phyloP scores from a whole-genome alignment of 2,888 invertebrate species.

The Zhuqinia jingwanae region DNA sequence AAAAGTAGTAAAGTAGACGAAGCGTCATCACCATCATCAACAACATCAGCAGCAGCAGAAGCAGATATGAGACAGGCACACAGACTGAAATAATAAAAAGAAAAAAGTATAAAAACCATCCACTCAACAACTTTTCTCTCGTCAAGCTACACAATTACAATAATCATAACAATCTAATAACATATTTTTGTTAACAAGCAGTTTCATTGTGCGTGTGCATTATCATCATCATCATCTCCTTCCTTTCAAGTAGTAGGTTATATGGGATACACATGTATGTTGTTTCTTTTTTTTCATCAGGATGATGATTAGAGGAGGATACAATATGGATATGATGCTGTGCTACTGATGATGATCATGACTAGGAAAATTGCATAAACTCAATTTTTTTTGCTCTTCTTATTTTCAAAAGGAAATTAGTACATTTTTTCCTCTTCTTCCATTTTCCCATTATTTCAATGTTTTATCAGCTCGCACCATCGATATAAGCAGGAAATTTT shows the following conservation, averaged over 20 bases:
- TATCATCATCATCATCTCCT: slow-evolving; percentile 5
- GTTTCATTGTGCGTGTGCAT: slow-evolving; percentile 27
- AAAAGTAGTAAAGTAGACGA: neutral
- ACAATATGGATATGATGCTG: no score
- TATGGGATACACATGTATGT: no score
- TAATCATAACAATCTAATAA: slow-evolving; percentile 40
- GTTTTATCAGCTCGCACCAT: no score
- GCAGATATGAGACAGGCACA: neutral
- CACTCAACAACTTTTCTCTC: slow-evolving; percentile 37
- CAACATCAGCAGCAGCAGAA: neutral
- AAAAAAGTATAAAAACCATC: neutral
- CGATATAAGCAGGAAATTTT: no score
- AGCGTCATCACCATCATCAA: neutral
- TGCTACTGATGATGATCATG: neutral
- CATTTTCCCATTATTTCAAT: no score
- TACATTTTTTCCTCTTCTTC: neutral
- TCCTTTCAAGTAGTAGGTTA: no score
- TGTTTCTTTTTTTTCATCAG: neutral
- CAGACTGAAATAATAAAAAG: neutral
- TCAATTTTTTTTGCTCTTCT: neutral
- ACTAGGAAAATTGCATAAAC: neutral
- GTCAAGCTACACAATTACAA: slow-evolving; percentile 30
- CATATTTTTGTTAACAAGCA: slow-evolving; percentile 44
- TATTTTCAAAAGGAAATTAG: slow-evolving; percentile 1
- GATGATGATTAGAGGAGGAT: neutral